These are phyloP conservation scores for Anastatus disparis DNA, from an alignment of 1,140 invertebrate genomes.

Conservation along the genomic window DNA sequence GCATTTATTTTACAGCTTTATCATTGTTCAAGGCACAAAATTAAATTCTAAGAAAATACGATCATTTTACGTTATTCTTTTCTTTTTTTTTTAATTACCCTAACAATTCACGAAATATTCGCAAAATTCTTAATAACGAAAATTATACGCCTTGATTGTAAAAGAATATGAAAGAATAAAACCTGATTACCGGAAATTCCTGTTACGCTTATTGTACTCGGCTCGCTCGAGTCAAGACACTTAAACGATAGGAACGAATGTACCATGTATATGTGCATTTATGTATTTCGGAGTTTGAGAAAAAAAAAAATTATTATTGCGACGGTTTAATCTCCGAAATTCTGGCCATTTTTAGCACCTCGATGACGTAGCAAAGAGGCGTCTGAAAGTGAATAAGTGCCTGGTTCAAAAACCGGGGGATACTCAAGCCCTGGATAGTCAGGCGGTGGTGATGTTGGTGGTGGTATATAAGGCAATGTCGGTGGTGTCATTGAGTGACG, in stretches of 20 bases:
- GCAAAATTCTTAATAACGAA: slow-evolving; percentile 2
- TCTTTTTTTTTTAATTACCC: neutral
- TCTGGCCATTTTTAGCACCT: slow-evolving; percentile 47
- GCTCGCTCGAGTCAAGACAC: neutral
- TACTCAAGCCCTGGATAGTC: slow-evolving; percentile 83
- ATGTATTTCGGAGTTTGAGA: too few species aligned
- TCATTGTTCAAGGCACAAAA: slow-evolving; percentile 18
- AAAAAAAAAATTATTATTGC: too few species aligned
- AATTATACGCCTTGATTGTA: slow-evolving; percentile 1
- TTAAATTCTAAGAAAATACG: too few species aligned
- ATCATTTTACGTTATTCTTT: too few species aligned
- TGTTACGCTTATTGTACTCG: neutral
- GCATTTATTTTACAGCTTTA: neutral
- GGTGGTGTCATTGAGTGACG: slow-evolving; percentile 53
- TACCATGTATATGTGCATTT: neutral
- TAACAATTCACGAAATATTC: neutral
- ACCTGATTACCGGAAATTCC: slow-evolving; percentile 12
- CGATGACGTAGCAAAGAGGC: slow-evolving; percentile 59
- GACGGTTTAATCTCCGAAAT: slow-evolving; percentile 13
- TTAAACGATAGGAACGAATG: slow-evolving; percentile 29
- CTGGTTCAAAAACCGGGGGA: slow-evolving; percentile 83
- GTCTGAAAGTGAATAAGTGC: slow-evolving; percentile 79
- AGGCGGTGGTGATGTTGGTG: slow-evolving; percentile 65
- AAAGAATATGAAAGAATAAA: slow-evolving; percentile 20
- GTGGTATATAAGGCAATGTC: slow-evolving; percentile 60